Evolutionary conservation across 2,888 invertebrate genomes (phyloP).

Genomic region (Nasonovia ribisnigri): DNA sequence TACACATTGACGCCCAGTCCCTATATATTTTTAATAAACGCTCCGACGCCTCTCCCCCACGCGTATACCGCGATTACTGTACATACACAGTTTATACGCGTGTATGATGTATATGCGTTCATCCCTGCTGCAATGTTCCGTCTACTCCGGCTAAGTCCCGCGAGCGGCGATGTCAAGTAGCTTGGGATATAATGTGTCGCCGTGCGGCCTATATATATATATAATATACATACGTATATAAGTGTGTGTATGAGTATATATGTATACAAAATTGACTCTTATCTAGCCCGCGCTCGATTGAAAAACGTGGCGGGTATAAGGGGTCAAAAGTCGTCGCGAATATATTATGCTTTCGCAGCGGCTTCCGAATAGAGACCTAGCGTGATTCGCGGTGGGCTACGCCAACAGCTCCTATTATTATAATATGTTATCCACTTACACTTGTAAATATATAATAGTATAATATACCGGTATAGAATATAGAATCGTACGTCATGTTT

Average conservation of each 20-base stretch:
- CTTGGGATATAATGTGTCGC: conserved; percentile 27
- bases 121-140: not conserved
- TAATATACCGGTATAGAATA: not conserved
- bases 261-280: conserved; percentile 35
- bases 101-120: not conserved
- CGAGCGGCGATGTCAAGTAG: conserved; percentile 50
- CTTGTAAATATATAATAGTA: not conserved
- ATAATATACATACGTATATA: not conserved
- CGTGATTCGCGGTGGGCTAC: not conserved
- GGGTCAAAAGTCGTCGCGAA: conserved; percentile 15
- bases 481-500: not conserved
- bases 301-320: not conserved
- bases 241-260: not conserved
- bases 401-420: not conserved
- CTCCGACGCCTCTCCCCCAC: not conserved
- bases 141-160: conserved; percentile 34
- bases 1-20: conserved; percentile 46
- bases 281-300: conserved; percentile 39
- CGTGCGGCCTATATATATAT: not conserved
- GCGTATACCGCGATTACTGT: not conserved
- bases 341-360: not conserved
- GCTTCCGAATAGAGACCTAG: not conserved
- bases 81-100: not conserved
- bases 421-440: not conserved
- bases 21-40: conserved; percentile 57